Evolutionary conservation across 2,888 invertebrate species (phyloP).

Genomic region (Drosophila niveifrons): DNA sequence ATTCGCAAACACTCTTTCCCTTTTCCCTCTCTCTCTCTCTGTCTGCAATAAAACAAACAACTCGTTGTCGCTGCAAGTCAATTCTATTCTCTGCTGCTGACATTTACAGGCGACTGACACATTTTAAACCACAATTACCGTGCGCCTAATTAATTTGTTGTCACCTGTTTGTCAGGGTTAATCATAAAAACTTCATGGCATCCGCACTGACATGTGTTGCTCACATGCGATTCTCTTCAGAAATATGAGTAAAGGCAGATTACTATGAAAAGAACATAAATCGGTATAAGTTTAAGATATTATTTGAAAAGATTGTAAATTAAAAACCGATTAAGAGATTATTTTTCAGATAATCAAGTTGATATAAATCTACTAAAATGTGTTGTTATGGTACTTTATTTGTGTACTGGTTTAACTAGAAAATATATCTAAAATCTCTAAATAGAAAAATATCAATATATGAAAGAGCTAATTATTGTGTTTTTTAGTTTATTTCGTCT

Average conservation of each 20-base stretch:
- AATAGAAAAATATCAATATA: no score
- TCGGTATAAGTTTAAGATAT: no score
- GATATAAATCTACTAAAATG: no score
- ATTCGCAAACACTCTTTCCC: background rate
- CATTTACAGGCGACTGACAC: constrained; percentile 37
- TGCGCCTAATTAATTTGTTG: constrained; percentile 58
- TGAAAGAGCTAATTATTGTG: no score
- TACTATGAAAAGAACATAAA: background rate
- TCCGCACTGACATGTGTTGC: constrained; percentile 2
- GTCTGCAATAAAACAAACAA: background rate
- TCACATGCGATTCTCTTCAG: background rate
- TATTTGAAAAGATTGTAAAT: background rate
- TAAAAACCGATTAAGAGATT: background rate
- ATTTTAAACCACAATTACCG: constrained; percentile 47
- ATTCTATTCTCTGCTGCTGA: constrained; percentile 43
- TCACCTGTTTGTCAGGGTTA: constrained; percentile 52
- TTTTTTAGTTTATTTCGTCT: background rate
- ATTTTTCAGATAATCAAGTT: background rate
- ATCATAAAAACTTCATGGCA: constrained; percentile 37
- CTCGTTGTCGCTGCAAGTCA: constrained; percentile 16
- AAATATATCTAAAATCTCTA: no score
- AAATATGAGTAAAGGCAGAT: background rate
- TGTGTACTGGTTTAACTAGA: no score
- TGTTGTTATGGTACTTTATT: no score
- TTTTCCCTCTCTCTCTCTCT: background rate